Base-by-base conservation (phyloP, 92 coral and sea anemone species). In the Micromussa lordhowensis region DNA sequence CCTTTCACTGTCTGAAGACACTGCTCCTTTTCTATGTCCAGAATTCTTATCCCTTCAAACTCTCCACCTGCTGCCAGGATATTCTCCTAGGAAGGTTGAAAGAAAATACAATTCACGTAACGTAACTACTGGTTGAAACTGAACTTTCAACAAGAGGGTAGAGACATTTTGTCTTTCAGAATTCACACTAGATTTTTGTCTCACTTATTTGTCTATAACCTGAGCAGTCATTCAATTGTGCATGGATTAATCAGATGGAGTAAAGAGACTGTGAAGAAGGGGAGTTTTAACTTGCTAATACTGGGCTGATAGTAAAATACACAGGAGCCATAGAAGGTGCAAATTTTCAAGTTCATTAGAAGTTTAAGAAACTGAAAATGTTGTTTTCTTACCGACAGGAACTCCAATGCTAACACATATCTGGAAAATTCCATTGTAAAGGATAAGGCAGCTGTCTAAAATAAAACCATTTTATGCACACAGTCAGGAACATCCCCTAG, bases 1-100 rank as follows among this genome's bases (percentile, higher is more conserved):
- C 99, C 99, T 80, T 75, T 30, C 35, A 97, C 74, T 70, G 86
- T 88, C 90, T 97, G 99, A n/a, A 95, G 69, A 79, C 96, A 91
- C 83, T 84, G 78, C 66, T 97, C 97, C 83, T 94, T 91, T 78
- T 90, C 94, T 64, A 95, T 91, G 70, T 97, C 97, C 82, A 93
- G 89, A 28, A 97, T 92, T 76, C 91, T 89, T 87, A 97, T 94
- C 0, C 95, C 96, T 83, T 91, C 91, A 80, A 89, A 88, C 74
- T 97, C 99, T 48, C 99, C 99, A 53, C 95, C 99, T 34, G 87
- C 95, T 12, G 98, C 95, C 40, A 97, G 82, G 32, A 94, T n/a
- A 68, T 83, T 93, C 58, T 97, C 98, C 99, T 97, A 78, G 35
- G 66, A 61, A 28, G n/a, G 48, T 31, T 36, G 77, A 24, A n/a